These are phyloP conservation scores for Melanocharis versteri DNA, from an alignment of 2,113 vertebrate species.

Conservation along the genomic window DNA sequence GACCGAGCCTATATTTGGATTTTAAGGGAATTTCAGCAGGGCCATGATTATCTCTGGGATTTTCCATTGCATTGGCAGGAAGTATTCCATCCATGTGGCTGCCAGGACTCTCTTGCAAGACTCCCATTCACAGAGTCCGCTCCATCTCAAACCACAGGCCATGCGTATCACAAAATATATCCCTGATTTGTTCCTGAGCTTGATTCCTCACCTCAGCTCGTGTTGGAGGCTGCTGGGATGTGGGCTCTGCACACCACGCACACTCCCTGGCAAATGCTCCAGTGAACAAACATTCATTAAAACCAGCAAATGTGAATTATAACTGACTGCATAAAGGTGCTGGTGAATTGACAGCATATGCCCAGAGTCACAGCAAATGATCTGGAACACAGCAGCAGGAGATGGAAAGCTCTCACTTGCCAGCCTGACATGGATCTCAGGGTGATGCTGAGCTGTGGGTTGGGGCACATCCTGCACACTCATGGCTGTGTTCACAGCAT, in stretches of 20 bases:
- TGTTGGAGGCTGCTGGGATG: background rate
- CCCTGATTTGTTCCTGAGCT: background rate
- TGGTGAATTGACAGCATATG: background rate
- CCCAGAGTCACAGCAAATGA: background rate
- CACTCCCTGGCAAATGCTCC: background rate
- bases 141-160: background rate
- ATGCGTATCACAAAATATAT: background rate
- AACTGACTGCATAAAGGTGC: background rate
- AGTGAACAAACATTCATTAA: conserved; percentile 24
- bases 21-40: background rate
- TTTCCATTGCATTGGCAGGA: background rate
- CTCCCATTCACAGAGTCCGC: background rate
- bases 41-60: background rate
- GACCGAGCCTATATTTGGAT: background rate
- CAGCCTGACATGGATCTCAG: background rate
- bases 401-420: background rate
- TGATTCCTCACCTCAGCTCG: background rate
- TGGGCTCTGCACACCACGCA: background rate
- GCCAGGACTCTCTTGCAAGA: background rate
- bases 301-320: background rate
- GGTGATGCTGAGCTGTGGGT: background rate
- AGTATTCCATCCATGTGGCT: background rate
- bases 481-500: background rate
- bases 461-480: background rate
- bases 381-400: background rate